Evolutionary conservation across 2,888 invertebrate species (phyloP).

Genomic region (Calliphora vomitoria): DNA sequence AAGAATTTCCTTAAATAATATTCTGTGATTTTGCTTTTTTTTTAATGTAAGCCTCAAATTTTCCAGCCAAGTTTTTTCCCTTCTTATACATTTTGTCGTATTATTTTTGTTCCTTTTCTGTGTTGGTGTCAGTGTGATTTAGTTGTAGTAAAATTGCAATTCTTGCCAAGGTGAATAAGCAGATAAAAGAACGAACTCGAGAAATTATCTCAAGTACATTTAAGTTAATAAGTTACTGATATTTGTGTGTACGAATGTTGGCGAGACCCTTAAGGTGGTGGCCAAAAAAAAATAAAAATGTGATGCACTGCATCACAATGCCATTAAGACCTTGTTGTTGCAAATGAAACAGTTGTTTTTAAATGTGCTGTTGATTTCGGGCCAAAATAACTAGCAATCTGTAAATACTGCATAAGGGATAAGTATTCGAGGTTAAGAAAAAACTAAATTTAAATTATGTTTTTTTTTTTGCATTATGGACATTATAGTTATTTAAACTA

Average conservation of each 20-base stretch:
- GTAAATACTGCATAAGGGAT: conserved; percentile 13
- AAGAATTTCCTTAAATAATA: conserved; percentile 33
- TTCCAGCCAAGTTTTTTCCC: conserved; percentile 24
- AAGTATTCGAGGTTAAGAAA: conserved; percentile 15
- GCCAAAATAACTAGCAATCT: conserved; percentile 47
- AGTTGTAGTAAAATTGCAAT: conserved; percentile 45
- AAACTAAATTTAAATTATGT: conserved; percentile 24
- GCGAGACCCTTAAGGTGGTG: conserved; percentile 19
- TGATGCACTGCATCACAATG: conserved; percentile 32
- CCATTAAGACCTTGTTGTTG: conserved; percentile 13
- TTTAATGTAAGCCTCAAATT: not conserved
- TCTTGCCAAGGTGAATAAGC: conserved; percentile 68
- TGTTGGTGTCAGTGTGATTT: conserved; percentile 39
- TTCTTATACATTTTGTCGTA: not conserved
- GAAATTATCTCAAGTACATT: conserved; percentile 71
- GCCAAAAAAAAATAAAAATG: conserved; percentile 21
- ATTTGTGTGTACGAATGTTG: conserved; percentile 21
- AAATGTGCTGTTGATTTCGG: conserved; percentile 34
- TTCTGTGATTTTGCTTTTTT: conserved; percentile 11
- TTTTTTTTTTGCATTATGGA: not conserved
- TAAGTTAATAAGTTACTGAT: conserved; percentile 59
- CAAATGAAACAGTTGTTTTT: conserved; percentile 57
- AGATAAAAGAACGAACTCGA: conserved; percentile 23
- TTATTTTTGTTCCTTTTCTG: not conserved
- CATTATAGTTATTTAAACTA: not conserved